Evolutionary conservation across 2,888 invertebrate species (phyloP).

Genomic region (Mystacides longicornis): DNA sequence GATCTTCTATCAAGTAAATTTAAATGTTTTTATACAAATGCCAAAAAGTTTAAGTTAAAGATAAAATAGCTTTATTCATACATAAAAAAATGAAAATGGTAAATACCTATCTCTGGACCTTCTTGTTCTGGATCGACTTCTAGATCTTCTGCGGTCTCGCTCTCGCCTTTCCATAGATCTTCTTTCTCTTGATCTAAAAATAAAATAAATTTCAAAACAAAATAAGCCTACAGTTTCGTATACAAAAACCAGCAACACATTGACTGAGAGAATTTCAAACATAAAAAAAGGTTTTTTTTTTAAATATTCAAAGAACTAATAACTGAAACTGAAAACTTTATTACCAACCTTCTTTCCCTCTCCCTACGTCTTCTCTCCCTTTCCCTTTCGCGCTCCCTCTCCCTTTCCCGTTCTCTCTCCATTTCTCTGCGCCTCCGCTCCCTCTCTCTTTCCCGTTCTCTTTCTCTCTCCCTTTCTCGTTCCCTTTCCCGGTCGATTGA

Average conservation of each 20-base stretch:
- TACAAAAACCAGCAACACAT: neutral
- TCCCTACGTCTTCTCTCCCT: conserved; percentile 21
- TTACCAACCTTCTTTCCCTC: conserved; percentile 29
- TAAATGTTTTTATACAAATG: no score
- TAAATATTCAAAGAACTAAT: no score
- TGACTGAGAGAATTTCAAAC: no score
- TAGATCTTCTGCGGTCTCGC: conserved; percentile 38
- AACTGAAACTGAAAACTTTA: no score
- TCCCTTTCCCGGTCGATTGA: conserved; percentile 31
- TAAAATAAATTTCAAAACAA: neutral
- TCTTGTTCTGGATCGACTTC: conserved; percentile 41
- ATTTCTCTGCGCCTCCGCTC: conserved; percentile 34
- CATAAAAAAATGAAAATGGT: neutral
- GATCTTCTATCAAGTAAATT: conserved; percentile 27
- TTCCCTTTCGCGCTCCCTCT: conserved; percentile 32
- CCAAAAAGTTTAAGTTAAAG: no score
- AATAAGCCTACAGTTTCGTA: no score
- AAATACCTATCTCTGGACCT: conserved; percentile 45
- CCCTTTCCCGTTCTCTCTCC: conserved; percentile 38
- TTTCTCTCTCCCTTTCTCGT: conserved; percentile 34
- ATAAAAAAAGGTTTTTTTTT: no score
- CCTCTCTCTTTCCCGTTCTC: conserved; percentile 39
- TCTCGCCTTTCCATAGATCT: conserved; percentile 41
- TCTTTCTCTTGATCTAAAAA: conserved; percentile 41
- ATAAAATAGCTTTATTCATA: neutral